Percentiles rank a stretch among this genome's conserved stretches.
Conservation (phyloP, 2,113 vertebrate genomes). For the Sceloporus tristichus region DNA sequence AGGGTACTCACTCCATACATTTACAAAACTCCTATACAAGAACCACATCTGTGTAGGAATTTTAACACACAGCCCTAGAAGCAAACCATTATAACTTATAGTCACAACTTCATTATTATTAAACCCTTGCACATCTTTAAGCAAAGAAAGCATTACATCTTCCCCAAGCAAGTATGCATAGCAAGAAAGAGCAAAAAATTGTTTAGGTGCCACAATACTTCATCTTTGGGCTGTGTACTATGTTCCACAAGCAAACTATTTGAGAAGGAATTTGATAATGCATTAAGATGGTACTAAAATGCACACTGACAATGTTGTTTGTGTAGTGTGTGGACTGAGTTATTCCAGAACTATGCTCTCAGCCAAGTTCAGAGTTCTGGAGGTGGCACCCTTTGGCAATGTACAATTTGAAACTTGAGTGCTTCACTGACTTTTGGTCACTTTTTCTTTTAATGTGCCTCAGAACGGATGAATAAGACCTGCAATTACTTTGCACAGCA, state of each 20-base stretch:
- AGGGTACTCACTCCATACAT: background rate
- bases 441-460: slow-evolving; percentile 40
- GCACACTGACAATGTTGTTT: background rate
- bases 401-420: slow-evolving; percentile 36
- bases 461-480: slow-evolving; percentile 46
- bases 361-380: background rate
- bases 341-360: slow-evolving; percentile 54
- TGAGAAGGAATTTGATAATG: background rate
- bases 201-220: background rate
- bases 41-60: background rate
- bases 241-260: background rate
- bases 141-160: background rate
- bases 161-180: no score
- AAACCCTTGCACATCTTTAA: background rate
- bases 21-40: background rate
- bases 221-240: background rate
- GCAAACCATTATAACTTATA: background rate
- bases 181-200: background rate
- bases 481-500: slow-evolving; percentile 44
- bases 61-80: background rate
- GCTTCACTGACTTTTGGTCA: slow-evolving; percentile 43
- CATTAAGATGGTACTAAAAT: background rate
- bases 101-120: background rate
- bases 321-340: background rate
- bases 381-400: slow-evolving; percentile 30